These are phyloP conservation scores for Gnathonemus longibarbis DNA, from an alignment of 2,113 vertebrate species.

Conservation along the genomic window DNA sequence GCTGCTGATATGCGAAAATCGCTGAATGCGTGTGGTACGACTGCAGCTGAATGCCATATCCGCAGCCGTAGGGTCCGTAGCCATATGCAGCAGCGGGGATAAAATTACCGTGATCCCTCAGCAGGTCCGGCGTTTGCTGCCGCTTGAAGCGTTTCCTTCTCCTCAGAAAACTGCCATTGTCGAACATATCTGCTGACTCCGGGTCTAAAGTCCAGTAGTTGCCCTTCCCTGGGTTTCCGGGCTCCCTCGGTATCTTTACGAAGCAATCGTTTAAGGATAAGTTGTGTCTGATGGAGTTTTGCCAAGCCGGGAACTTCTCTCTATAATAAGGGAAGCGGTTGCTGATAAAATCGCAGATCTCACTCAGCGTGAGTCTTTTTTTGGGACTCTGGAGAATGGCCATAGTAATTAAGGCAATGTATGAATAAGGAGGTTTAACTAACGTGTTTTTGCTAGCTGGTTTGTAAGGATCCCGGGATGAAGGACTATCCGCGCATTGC, in stretches of 20 bases:
- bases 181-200: constrained; percentile 85
- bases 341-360: constrained; percentile 80
- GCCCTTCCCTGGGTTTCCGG: constrained; percentile 81
- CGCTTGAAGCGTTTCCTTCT: constrained; percentile 87
- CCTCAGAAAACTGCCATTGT: constrained; percentile 83
- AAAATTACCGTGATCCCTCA: constrained; percentile 64
- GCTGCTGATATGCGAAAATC: constrained; percentile 77
- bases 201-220: constrained; percentile 89
- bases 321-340: constrained; percentile 75
- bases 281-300: constrained; percentile 79
- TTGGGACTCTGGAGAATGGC: constrained; percentile 88
- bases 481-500: constrained; percentile 55
- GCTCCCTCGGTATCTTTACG: constrained; percentile 78
- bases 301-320: constrained; percentile 80
- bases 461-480: constrained; percentile 57
- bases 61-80: constrained; percentile 73
- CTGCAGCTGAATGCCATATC: constrained; percentile 81
- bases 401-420: constrained; percentile 92
- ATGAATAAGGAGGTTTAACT: constrained; percentile 89
- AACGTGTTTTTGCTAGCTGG: constrained; percentile 69
- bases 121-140: constrained; percentile 72
- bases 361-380: constrained; percentile 84
- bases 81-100: constrained; percentile 66
- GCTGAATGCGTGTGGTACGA: constrained; percentile 78
- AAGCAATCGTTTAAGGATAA: constrained; percentile 77